Evolutionary conservation across 2,113 vertebrate species (phyloP), one percentile per base, ranked within the genome.

Genomic region (Malaclemys terrapin): DNA sequence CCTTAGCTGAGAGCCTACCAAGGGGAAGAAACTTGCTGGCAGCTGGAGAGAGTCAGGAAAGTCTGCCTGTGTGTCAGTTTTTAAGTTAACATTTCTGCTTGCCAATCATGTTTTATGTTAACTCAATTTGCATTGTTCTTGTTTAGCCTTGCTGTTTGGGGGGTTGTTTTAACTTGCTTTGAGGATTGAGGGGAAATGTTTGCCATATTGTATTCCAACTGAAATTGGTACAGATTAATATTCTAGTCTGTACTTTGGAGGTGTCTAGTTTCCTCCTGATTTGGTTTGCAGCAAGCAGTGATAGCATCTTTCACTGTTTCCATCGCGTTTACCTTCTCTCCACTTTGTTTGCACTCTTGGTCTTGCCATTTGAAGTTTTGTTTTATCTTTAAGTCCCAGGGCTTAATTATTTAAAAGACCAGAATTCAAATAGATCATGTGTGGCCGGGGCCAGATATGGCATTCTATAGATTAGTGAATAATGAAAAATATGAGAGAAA

Each of bases 81-180:
- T 93, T 8, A 89, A 87, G 69, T 78, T 47, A 72, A 56, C 0
- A 0, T 88, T 91, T 95, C 84, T 91, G 89, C 85, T 93, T 95
- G 72, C 80, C 1, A 10, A 72, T 89, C 94, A 69, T 97, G 86
- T 82, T 95, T 96, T 82, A 80, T 62, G 17, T 75, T 96, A 95
- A 87, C 83, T 92, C 92, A 76, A 89, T 96, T 97, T 96, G 82
- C 90, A 95, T 90, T 91, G 92, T 80, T 97, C 84, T 88, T 97
- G 87, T 95, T 97, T 94, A 91, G 93, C 84, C 72, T 93, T 88
- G 89, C 56, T 96, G 93, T 95, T 97, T 50, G 85, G 90, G 31
- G 89, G 19, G 5, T 85, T 90, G 78, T 85, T 96, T 47, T 69
- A 93, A 88, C 85, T 81, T 95, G 82, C 24, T 88, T 84, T 91